A percentile compares a stretch with the other conserved stretches of the same genome.
phyloP scores from a whole-genome alignment of 2,113 vertebrate genomes.

The Climacteris rufus region DNA sequence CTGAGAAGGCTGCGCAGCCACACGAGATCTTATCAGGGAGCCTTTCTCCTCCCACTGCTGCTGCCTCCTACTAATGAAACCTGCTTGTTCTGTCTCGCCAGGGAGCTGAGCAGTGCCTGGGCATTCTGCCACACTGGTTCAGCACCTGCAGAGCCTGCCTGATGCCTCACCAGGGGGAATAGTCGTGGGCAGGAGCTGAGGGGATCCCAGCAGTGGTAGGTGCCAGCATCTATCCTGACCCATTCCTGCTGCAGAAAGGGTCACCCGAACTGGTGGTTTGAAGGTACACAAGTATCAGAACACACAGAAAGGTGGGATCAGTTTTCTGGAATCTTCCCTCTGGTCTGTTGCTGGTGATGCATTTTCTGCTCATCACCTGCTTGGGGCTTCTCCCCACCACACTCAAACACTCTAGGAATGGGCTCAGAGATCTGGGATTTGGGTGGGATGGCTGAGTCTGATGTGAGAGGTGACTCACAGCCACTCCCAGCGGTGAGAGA shows the following conservation, averaged over 20 bases:
- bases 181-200: not conserved
- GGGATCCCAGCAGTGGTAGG: rapidly evolving
- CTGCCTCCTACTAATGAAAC: not conserved
- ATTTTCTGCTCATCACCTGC: not conserved
- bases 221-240: not conserved
- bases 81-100: not conserved
- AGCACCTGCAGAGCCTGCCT: not conserved
- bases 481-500: not conserved
- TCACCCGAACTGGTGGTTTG: not conserved
- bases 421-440: rapidly evolving
- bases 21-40: not conserved
- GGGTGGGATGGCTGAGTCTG: not conserved
- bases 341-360: not conserved
- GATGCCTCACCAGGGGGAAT: not conserved
- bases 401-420: not conserved
- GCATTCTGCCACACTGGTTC: not conserved
- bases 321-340: not conserved
- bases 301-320: not conserved
- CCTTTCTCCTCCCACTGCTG: not conserved
- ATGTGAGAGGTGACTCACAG: not conserved
- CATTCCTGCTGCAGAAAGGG: not conserved
- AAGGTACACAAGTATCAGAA: not conserved
- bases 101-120: not conserved
- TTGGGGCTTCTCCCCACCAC: not conserved
- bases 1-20: not conserved